These are phyloP conservation scores for Lepidocolaptes lacrymiger DNA, from an alignment of 2,797 vertebrate genomes.

Conservation along the genomic window DNA sequence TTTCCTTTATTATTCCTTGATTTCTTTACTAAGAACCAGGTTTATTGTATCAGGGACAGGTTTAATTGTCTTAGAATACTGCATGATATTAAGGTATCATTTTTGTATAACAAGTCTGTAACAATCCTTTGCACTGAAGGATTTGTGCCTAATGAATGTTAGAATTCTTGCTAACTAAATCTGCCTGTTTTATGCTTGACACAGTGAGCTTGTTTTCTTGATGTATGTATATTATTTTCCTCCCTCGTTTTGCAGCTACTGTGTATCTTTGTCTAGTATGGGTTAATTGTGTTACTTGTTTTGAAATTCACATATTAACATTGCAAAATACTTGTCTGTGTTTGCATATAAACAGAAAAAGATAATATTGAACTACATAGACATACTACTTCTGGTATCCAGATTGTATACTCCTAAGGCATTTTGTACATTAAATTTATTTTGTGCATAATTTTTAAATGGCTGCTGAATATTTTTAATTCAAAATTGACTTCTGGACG, in stretches of 20 bases:
- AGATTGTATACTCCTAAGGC: neutral
- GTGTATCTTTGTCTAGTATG: neutral
- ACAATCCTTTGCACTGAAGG: slow-evolving; percentile 15
- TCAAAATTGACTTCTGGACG: slow-evolving; percentile 12
- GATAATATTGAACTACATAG: neutral
- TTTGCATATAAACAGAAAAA: slow-evolving; percentile 15
- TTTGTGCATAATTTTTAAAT: slow-evolving; percentile 31
- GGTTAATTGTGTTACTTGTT: slow-evolving; percentile 12
- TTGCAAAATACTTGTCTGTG: slow-evolving; percentile 17
- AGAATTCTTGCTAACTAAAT: neutral
- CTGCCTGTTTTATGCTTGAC: neutral
- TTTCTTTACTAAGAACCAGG: neutral
- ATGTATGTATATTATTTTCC: neutral
- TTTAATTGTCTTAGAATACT: neutral
- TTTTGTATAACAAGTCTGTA: neutral
- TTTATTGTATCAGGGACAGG: neutral
- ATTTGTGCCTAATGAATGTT: neutral
- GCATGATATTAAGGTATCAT: neutral
- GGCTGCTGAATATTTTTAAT: slow-evolving; percentile 44
- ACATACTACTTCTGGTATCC: neutral
- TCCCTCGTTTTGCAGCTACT: neutral
- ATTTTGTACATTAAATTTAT: neutral
- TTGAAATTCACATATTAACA: slow-evolving; percentile 20
- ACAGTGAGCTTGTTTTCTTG: neutral
- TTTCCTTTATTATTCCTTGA: neutral